Conservation (phyloP, 2,113 vertebrate genomes). For the Callionymus lyra region DNA sequence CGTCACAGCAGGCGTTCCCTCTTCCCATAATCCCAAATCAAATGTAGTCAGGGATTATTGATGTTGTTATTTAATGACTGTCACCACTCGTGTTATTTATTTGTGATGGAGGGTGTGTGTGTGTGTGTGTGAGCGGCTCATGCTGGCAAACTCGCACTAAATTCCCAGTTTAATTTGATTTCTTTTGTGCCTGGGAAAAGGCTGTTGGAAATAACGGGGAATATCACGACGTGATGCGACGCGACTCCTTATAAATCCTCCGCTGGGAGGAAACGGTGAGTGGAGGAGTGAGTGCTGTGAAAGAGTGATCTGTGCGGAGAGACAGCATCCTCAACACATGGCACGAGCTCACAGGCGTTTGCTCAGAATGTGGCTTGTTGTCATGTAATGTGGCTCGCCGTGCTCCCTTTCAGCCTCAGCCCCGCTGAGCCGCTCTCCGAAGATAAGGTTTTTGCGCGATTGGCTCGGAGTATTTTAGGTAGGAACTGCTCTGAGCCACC, state of each 20-base stretch:
- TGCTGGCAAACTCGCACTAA: conserved; percentile 45
- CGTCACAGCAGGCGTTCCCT: too few relatives aligned
- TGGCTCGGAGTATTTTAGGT: conserved; percentile 11
- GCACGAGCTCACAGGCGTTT: conserved; percentile 39
- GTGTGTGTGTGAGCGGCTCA: conserved; percentile 26
- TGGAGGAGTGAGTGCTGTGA: conserved; percentile 32
- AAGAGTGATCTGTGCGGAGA: conserved; percentile 37
- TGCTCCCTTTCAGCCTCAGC: conserved; percentile 12
- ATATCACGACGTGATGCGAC: conserved; percentile 29
- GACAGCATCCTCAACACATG: conserved; percentile 39
- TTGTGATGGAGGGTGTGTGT: conserved; percentile 36
- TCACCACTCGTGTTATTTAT: conserved; percentile 43
- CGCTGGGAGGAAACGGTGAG: conserved; percentile 21
- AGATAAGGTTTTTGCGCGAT: conserved; percentile 5
- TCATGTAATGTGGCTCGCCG: conserved; percentile 25
- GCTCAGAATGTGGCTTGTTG: conserved; percentile 31
- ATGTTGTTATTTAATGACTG: conserved; percentile 53
- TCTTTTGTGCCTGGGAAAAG: conserved; percentile 36
- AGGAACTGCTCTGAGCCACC: conserved; percentile 9
- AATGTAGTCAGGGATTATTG: conserved; percentile 50
- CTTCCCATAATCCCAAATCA: conserved; percentile 38
- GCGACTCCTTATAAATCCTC: conserved; percentile 32
- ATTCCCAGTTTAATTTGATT: conserved; percentile 61
- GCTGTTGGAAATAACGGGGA: conserved; percentile 51
- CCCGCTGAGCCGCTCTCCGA: not conserved